Evolutionary conservation across 2,113 vertebrate genomes (phyloP).

Genomic region (Miniopterus natalensis): DNA sequence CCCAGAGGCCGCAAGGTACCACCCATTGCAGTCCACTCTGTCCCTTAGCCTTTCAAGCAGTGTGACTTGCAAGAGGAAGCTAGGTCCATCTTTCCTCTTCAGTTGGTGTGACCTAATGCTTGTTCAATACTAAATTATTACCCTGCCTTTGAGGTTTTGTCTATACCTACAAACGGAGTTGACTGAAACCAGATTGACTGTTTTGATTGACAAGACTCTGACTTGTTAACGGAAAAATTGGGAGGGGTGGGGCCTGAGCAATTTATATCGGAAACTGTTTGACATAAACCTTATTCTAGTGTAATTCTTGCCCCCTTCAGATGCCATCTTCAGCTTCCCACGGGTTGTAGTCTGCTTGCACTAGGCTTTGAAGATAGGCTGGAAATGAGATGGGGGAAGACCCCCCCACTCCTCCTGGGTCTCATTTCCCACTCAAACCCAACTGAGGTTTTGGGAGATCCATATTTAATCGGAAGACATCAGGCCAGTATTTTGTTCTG

Average conservation of each 20-base stretch:
- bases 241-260: neutral
- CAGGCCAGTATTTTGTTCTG: neutral
- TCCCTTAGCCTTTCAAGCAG: neutral
- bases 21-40: neutral
- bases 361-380: neutral
- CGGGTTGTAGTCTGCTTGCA: neutral
- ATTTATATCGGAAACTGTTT: neutral
- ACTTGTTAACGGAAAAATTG: slow-evolving; percentile 49
- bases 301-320: neutral
- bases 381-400: neutral
- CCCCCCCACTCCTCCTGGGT: neutral
- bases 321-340: neutral
- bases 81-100: slow-evolving; percentile 9
- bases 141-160: slow-evolving; percentile 57
- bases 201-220: slow-evolving; percentile 62
- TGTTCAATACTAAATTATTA: neutral
- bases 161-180: neutral
- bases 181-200: slow-evolving; percentile 63
- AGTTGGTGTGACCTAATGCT: slow-evolving; percentile 22
- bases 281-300: neutral
- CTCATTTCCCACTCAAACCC: neutral
- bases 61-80: neutral
- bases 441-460: neutral
- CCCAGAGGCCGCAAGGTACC: neutral
- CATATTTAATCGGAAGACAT: neutral